Evolutionary conservation across 1,140 invertebrate genomes (phyloP), one percentile per base, ranked within the genome.

Genomic region (Oreohelix idahoensis): DNA sequence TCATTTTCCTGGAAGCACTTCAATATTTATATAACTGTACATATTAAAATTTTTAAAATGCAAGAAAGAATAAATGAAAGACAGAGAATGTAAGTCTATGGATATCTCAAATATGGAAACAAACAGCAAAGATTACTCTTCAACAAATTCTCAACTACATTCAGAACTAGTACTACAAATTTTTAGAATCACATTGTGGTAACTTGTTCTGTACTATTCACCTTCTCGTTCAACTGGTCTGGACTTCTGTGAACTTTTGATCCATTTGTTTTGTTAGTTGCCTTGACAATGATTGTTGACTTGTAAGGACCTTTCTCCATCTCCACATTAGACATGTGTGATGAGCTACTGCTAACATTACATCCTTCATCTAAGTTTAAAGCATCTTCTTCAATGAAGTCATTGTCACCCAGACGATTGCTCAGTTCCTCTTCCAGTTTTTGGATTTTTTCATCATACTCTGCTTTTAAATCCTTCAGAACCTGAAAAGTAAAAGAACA

Each of bases 191-290:
- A 85, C 84, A 85, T 83, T 13, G 17, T 81, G 23, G 84, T 85
- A 53, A 85, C n/a, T n/a, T 81, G 81, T 51, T 83, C 81, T n/a
- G 81, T 29, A 79, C 81, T 85, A 73, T 85, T 85, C 29, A 85
- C 78, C 42, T 83, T 85, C 26, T 76, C 76, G 10, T 29, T 76
- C 23, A 32, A 26, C 2, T 63, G 42, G 5, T 42, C 42, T 36
- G 13, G 29, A 26, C 8, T 49, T 32, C 70, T 77, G 35, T 36
- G 42, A 1, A 51, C 51, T 42, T 66, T 53, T 26, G 42, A 66
- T 13, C 63, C 63, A 36, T 71, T 78, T n/a, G 42, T 49, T 35
- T 71, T 83, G 39, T 23, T 79, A 0, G 81, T 49, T 45, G 10
- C 42, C 23, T 39, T 73, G 0, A 42, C 71, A 10, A 29, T 63